Conservation (phyloP, 2,888 invertebrate species). For the Amblyjoppa fuscipennis region DNA sequence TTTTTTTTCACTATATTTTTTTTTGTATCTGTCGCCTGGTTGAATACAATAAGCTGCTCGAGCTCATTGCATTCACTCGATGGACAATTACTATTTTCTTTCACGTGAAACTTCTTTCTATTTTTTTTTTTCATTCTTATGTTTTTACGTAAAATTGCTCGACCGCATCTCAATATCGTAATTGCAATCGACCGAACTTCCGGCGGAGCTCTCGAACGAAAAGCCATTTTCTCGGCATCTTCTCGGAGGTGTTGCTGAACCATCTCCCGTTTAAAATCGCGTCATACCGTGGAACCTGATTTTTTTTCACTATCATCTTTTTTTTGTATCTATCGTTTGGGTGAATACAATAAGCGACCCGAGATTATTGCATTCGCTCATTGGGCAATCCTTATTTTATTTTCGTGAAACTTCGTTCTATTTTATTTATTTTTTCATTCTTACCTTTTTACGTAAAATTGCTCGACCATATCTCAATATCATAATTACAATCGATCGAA, state of each 20-base stretch:
- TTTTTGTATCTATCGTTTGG: too few relatives aligned
- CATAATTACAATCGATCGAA: neutral
- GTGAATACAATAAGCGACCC: too few relatives aligned
- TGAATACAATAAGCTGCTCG: too few relatives aligned
- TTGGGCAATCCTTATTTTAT: neutral
- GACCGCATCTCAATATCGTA: neutral
- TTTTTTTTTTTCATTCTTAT: neutral
- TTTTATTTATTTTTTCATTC: neutral
- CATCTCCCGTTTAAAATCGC: too few relatives aligned
- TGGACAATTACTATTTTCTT: neutral
- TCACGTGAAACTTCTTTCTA: neutral
- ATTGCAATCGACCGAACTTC: conserved; percentile 3
- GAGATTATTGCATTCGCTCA: too few relatives aligned
- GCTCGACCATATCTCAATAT: neutral
- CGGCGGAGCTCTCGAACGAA: neutral
- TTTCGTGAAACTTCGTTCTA: neutral
- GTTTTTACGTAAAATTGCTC: neutral
- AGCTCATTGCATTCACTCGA: too few relatives aligned
- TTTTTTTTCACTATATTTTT: too few relatives aligned
- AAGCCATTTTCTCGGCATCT: neutral
- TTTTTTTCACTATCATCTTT: too few relatives aligned
- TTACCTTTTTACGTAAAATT: neutral
- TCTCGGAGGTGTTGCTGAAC: neutral
- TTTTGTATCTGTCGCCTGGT: too few relatives aligned
- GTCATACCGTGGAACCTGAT: too few relatives aligned